Conservation (phyloP, 2,797 vertebrate species). For the Parotocinclus haroldoi region DNA sequence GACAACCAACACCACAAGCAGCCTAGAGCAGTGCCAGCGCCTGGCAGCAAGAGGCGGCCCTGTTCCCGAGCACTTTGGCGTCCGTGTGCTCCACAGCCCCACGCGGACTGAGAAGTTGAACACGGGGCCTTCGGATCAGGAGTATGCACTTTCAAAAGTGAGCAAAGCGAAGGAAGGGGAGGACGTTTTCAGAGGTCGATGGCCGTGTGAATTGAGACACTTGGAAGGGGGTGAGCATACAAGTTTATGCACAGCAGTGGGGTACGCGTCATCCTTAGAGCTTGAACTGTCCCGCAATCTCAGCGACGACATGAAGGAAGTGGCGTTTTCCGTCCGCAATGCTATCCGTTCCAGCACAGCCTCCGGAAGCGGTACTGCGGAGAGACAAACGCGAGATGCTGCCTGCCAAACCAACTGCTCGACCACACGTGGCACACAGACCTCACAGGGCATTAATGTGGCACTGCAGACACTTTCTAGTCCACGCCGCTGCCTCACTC, state of each 20-base stretch:
- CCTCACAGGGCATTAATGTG: slow-evolving; percentile 87
- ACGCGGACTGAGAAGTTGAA: slow-evolving; percentile 56
- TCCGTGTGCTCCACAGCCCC: slow-evolving; percentile 84
- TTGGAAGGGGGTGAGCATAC: slow-evolving; percentile 72
- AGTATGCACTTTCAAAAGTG: slow-evolving; percentile 61
- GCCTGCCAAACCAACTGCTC: slow-evolving; percentile 92
- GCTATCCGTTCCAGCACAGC: slow-evolving; percentile 71
- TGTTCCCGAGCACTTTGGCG: slow-evolving; percentile 75
- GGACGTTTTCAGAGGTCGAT: slow-evolving; percentile 78
- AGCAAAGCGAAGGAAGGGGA: slow-evolving; percentile 66
- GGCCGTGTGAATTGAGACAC: slow-evolving; percentile 75
- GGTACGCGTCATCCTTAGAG: slow-evolving; percentile 80
- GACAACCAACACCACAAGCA: slow-evolving; percentile 92
- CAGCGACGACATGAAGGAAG: slow-evolving; percentile 98
- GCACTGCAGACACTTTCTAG: slow-evolving; percentile 93
- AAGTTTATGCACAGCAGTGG: slow-evolving; percentile 79
- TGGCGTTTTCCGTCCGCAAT: slow-evolving; percentile 88
- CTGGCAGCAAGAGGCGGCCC: slow-evolving; percentile 67
- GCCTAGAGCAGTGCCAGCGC: slow-evolving; percentile 87
- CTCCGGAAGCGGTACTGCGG: slow-evolving; percentile 37
- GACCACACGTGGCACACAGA: slow-evolving; percentile 86
- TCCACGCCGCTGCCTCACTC: slow-evolving; percentile 94
- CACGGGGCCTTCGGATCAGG: slow-evolving; percentile 64
- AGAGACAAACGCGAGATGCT: slow-evolving; percentile 72
- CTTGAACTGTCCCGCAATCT: slow-evolving; percentile 89